Evolutionary conservation across 2,888 invertebrate species (phyloP).

Genomic region (Thalpophila matura): DNA sequence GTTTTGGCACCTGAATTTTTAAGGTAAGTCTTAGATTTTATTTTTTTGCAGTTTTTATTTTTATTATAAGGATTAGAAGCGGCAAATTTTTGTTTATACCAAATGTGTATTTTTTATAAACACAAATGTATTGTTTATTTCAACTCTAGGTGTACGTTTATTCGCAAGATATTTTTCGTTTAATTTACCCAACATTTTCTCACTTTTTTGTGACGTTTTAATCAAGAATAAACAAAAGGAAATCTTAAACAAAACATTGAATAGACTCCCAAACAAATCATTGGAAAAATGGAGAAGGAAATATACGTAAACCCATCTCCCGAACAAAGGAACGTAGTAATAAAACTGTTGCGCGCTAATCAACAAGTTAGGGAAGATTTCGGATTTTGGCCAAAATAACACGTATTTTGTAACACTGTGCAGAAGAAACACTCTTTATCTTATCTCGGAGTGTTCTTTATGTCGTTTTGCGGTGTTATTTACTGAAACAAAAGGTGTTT

Average conservation of each 20-base stretch:
- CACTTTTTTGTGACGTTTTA: neutral
- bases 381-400: conserved; percentile 32
- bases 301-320: neutral
- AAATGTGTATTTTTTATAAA: neutral
- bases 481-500: conserved; percentile 18
- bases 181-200: neutral
- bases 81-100: neutral
- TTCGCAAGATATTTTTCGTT: conserved; percentile 5
- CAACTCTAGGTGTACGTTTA: neutral
- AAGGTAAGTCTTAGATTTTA: conserved; percentile 54
- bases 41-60: neutral
- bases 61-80: neutral
- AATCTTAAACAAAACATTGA: neutral
- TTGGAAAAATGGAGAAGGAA: conserved; percentile 1
- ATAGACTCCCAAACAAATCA: conserved; percentile 3
- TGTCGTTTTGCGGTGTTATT: neutral
- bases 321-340: conserved; percentile 67
- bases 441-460: conserved; percentile 1
- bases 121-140: neutral
- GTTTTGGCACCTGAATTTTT: conserved; percentile 30
- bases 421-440: conserved; percentile 18
- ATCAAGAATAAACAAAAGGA: conserved; percentile 7
- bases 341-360: conserved; percentile 80
- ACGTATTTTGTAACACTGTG: conserved; percentile 38
- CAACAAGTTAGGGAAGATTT: conserved; percentile 77